Percentiles rank a stretch among this genome's conserved stretches.
phyloP scores from a whole-genome alignment of 2,113 vertebrate genomes.

The Halichoeres trimaculatus region DNA sequence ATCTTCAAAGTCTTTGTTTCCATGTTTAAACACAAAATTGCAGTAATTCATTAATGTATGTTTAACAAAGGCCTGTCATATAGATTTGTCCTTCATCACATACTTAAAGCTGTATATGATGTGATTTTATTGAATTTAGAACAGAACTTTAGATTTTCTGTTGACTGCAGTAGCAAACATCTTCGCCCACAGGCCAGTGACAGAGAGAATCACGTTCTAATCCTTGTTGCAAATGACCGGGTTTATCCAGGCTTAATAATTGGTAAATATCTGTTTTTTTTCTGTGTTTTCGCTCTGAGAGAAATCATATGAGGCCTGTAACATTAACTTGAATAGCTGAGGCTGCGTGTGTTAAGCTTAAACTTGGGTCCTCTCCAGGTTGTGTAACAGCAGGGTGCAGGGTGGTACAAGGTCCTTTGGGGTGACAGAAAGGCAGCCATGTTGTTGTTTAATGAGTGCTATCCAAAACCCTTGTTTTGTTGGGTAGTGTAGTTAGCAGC shows the following conservation, averaged over 20 bases:
- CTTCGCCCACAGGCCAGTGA: constrained; percentile 13
- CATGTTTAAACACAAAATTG: too few relatives aligned
- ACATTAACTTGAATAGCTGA: constrained; percentile 9
- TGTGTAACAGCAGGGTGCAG: constrained; percentile 27
- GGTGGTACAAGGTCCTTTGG: constrained; percentile 10
- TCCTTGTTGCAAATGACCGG: constrained; percentile 17
- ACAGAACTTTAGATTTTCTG: neutral
- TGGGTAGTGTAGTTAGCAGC: too few relatives aligned
- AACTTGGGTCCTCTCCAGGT: constrained; percentile 40
- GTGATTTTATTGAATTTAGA: neutral
- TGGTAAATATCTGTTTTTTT: neutral
- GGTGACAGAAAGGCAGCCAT: constrained; percentile 4
- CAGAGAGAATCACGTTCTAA: neutral
- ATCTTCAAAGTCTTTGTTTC: too few relatives aligned
- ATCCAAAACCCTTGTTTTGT: neutral
- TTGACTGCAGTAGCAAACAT: constrained; percentile 16
- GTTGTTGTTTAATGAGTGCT: constrained; percentile 24
- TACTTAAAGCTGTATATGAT: constrained; percentile 11
- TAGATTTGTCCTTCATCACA: neutral
- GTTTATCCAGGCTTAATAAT: constrained; percentile 19
- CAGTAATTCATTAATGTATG: neutral
- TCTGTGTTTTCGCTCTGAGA: constrained; percentile 1
- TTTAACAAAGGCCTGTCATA: neutral
- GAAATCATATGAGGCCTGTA: constrained; percentile 3
- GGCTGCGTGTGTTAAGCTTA: constrained; percentile 10